A percentile compares a stretch with the other conserved stretches of the same genome.
These are phyloP conservation scores for Vanessa cardui DNA, from an alignment of 2,888 invertebrate species.

Conservation along the genomic window DNA sequence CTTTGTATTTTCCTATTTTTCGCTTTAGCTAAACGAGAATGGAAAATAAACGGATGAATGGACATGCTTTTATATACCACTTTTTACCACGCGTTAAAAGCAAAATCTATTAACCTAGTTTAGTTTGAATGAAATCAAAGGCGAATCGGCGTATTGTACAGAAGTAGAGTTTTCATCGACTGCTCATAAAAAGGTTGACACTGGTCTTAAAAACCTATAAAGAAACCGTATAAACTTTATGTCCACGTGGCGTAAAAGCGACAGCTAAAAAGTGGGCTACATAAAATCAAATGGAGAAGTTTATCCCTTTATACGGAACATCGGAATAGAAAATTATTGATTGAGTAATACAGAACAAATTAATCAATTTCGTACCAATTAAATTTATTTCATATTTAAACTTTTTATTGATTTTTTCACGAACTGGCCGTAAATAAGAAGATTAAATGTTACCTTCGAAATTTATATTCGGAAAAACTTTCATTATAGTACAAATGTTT, in stretches of 20 bases:
- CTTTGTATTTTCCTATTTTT: background rate
- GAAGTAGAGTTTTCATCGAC: conserved; percentile 46
- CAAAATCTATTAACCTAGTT: conserved; percentile 7
- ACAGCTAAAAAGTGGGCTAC: conserved; percentile 29
- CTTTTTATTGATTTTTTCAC: no score
- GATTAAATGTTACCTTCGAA: no score
- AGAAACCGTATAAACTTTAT: conserved; percentile 73
- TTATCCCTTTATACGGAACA: conserved; percentile 4
- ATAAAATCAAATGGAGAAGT: conserved; percentile 31
- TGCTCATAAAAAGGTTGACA: conserved; percentile 58
- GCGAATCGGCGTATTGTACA: conserved; percentile 4
- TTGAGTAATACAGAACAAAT: background rate
- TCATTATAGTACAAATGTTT: background rate
- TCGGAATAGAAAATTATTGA: background rate
- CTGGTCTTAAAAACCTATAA: conserved; percentile 57
- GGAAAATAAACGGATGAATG: background rate
- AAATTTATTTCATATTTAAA: no score
- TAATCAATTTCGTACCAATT: no score
- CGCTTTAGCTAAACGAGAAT: background rate
- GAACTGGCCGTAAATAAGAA: no score
- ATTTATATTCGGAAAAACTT: no score
- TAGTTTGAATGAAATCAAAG: conserved; percentile 1
- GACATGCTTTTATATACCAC: background rate
- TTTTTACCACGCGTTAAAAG: conserved; percentile 5
- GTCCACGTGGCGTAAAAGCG: conserved; percentile 68